Evolutionary conservation across 2,797 vertebrate genomes (phyloP).

Genomic region (Columba guinea): DNA sequence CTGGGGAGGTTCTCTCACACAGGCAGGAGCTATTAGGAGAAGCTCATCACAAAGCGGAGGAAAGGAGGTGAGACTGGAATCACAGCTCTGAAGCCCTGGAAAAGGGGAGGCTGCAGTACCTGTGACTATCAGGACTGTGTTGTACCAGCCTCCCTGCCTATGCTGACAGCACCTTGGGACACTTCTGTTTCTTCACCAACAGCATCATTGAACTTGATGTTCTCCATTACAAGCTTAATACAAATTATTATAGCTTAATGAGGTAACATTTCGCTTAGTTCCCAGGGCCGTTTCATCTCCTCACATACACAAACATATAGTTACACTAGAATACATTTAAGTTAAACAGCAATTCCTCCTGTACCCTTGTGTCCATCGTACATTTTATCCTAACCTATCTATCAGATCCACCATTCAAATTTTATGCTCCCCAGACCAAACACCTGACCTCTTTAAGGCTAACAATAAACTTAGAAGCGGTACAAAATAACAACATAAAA

Average conservation of each 20-base stretch:
- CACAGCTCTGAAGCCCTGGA: background rate
- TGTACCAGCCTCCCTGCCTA: background rate
- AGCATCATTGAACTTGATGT: background rate
- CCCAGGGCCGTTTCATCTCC: background rate
- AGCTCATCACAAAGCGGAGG: background rate
- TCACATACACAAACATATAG: background rate
- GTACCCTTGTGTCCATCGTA: background rate
- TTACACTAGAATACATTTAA: background rate
- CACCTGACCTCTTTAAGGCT: background rate
- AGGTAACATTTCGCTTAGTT: background rate
- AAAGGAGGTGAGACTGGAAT: background rate
- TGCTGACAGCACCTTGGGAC: background rate
- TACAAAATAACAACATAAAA: background rate
- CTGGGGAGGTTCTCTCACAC: background rate
- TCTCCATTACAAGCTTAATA: background rate
- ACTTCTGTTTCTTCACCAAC: background rate
- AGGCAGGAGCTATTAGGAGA: background rate
- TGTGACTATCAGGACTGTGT: background rate
- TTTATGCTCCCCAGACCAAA: background rate
- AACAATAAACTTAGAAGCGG: background rate
- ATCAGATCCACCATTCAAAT: background rate
- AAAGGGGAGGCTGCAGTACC: background rate
- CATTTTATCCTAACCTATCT: background rate
- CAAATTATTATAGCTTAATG: background rate
- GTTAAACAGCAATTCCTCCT: background rate